A percentile compares a stretch with the other conserved stretches of the same genome.
Conservation (phyloP, 1,140 invertebrate genomes). For the Drosophila ambigua region DNA sequence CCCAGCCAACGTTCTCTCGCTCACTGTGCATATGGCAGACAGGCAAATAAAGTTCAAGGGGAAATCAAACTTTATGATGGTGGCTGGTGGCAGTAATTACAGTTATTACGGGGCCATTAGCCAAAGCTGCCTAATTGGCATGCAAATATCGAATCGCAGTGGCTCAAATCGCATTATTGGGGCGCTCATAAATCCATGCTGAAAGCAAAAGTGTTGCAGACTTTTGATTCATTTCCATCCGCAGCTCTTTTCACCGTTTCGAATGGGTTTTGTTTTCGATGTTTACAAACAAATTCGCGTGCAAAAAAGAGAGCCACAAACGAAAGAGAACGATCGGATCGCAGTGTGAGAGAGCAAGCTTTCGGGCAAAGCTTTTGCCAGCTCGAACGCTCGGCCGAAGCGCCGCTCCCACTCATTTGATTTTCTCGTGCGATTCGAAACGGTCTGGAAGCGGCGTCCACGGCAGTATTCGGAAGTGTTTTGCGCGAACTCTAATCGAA, state of each 20-base stretch:
- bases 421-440: slow-evolving; percentile 37
- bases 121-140: slow-evolving; percentile 47
- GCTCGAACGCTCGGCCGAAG: slow-evolving; percentile 18
- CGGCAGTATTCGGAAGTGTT: neutral
- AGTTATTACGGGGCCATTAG: slow-evolving; percentile 48
- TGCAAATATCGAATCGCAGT: slow-evolving; percentile 42
- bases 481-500: slow-evolving; percentile 4
- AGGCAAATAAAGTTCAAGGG: slow-evolving; percentile 38
- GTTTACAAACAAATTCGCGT: slow-evolving; percentile 78
- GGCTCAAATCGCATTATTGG: slow-evolving; percentile 24
- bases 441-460: slow-evolving; percentile 35
- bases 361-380: slow-evolving; percentile 42
- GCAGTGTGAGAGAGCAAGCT: slow-evolving; percentile 32
- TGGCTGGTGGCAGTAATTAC: slow-evolving; percentile 44
- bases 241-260: slow-evolving; percentile 62
- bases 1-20: neutral
- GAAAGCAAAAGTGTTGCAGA: slow-evolving; percentile 64
- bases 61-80: slow-evolving; percentile 2
- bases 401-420: slow-evolving; percentile 39
- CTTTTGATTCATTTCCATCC: slow-evolving; percentile 21
- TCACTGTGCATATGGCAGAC: slow-evolving; percentile 9
- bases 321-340: slow-evolving; percentile 11
- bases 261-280: slow-evolving; percentile 27
- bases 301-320: slow-evolving; percentile 15
- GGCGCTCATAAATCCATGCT: slow-evolving; percentile 21